phyloP scores from a whole-genome alignment of 2,113 vertebrate species.

The Naja naja region DNA sequence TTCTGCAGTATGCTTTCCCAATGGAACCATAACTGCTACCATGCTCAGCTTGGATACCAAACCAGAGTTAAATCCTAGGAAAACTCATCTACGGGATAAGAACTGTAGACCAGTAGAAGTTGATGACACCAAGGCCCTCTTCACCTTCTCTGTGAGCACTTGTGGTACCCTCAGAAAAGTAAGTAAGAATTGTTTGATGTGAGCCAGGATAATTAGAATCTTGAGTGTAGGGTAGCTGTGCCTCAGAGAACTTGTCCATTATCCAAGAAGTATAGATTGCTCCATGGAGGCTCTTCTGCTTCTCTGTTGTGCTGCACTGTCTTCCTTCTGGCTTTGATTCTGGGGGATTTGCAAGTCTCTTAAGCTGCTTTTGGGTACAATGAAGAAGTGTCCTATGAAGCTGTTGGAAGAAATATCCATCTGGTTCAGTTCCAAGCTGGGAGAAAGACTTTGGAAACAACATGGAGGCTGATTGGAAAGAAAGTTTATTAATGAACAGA shows the following conservation, averaged over 20 bases:
- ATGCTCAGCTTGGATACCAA: conserved; percentile 48
- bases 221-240: too few relatives aligned
- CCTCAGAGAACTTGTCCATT: neutral
- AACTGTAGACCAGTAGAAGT: conserved; percentile 60
- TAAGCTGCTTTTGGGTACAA: neutral
- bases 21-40: conserved; percentile 65
- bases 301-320: neutral
- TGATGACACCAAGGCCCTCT: conserved; percentile 57
- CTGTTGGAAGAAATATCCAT: too few relatives aligned
- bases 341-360: neutral
- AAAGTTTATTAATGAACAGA: too few relatives aligned
- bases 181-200: neutral
- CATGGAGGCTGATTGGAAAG: too few relatives aligned
- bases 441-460: too few relatives aligned
- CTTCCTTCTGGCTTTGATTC: neutral
- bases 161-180: conserved; percentile 70
- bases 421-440: too few relatives aligned
- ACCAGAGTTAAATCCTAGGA: conserved; percentile 29
- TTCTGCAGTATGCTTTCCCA: conserved; percentile 66
- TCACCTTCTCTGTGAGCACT: conserved; percentile 58
- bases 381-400: neutral
- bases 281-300: neutral
- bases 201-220: neutral
- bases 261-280: neutral
- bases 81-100: conserved; percentile 46